Evolutionary conservation across 2,113 vertebrate genomes (phyloP).

Genomic region (Ia io): DNA sequence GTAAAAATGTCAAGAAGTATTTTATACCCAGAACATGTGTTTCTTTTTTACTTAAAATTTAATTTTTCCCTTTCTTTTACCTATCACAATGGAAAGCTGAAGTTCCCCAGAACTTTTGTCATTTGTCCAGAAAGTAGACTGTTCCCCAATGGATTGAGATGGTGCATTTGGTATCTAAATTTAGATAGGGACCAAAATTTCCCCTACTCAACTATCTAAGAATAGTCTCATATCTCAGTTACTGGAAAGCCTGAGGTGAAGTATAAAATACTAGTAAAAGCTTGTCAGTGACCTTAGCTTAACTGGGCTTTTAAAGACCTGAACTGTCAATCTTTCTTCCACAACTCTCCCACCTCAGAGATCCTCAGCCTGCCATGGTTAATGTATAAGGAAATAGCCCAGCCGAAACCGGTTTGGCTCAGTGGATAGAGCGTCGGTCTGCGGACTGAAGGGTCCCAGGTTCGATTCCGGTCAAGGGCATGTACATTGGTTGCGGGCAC

Average conservation of each 20-base stretch:
- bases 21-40: background rate
- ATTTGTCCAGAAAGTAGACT: background rate
- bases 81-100: background rate
- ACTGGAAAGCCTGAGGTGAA: background rate
- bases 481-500: too few relatives aligned
- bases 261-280: background rate
- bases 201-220: background rate
- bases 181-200: background rate
- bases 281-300: background rate
- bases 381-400: background rate
- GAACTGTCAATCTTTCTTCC: background rate
- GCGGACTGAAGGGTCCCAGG: too few relatives aligned
- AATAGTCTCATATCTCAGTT: background rate
- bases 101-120: background rate
- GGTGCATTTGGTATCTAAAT: background rate
- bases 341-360: background rate
- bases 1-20: background rate
- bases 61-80: background rate
- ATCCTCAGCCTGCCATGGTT: background rate
- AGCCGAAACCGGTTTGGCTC: too few relatives aligned
- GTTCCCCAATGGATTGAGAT: background rate
- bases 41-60: constrained; percentile 13
- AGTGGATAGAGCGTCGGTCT: too few relatives aligned
- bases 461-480: too few relatives aligned
- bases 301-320: background rate